A percentile compares a stretch with the other conserved stretches of the same genome.
phyloP scores from a whole-genome alignment of 2,888 invertebrate species.

The Tetragonisca angustula region DNA sequence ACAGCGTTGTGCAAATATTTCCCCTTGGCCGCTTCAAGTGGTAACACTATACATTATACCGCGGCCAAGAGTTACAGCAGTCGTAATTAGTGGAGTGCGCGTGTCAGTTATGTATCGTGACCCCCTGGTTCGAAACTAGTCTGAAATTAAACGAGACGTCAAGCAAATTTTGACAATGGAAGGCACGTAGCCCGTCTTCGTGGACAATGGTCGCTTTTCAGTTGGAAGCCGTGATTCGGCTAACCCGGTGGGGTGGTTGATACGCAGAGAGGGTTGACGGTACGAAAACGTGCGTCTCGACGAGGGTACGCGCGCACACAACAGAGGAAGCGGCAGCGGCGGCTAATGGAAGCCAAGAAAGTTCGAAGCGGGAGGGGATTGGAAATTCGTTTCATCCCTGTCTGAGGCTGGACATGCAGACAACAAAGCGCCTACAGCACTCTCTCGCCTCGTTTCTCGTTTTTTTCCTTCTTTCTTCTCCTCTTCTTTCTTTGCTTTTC shows the following conservation, averaged over 20 bases:
- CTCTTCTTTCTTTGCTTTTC: conserved; percentile 12
- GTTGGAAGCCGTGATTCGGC: conserved; percentile 42
- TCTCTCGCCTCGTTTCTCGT: conserved; percentile 43
- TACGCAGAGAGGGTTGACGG: conserved; percentile 34
- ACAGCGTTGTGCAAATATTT: no score
- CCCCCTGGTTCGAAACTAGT: not conserved
- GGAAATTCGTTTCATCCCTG: conserved; percentile 71
- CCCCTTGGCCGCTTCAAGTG: no score
- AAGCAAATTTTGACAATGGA: conserved; percentile 19
- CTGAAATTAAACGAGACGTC: not conserved
- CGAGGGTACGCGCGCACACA: conserved; percentile 24
- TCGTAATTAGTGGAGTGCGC: not conserved
- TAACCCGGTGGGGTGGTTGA: conserved; percentile 19
- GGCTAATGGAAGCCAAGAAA: conserved; percentile 78
- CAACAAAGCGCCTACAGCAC: conserved; percentile 70
- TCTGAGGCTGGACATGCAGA: conserved; percentile 66
- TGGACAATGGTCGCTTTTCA: conserved; percentile 30
- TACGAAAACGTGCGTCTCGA: conserved; percentile 6
- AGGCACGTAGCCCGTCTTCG: conserved; percentile 1
- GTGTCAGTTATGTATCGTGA: not conserved
- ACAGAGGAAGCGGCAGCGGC: conserved; percentile 37
- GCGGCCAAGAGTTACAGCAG: no score
- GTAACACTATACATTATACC: no score
- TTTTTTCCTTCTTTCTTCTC: not conserved
- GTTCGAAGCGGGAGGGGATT: conserved; percentile 61